Evolutionary conservation across 2,888 invertebrate genomes (phyloP), one percentile per base, ranked within the genome.

Genomic region (Catocala fraxini): DNA sequence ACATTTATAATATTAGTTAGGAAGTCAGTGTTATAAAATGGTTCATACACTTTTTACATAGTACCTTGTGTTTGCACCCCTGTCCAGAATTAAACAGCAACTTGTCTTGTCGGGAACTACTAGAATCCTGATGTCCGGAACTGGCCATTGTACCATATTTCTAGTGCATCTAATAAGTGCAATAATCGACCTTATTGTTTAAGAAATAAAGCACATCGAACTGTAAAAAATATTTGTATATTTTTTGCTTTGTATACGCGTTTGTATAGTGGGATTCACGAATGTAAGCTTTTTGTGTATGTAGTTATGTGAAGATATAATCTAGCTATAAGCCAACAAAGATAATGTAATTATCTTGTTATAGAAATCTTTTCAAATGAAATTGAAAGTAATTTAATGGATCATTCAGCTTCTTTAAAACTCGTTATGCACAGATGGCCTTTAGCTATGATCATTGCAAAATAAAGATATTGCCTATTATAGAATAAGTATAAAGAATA

Each of bases 21-120:
- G 15, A 15, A 15, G 15, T 15, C 2, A 25, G 25, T 1, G 3
- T 4, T 25, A 25, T 25, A 25, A 25, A 1, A 25, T 39, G 7
- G 1, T 6, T 2, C 7, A 39, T 7, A 35, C 15, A 41, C 4
- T 51, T 34, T 42, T 34, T 33, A 48, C 33, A 34, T 48, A 4
- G 2, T 15, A 54, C 33, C 12, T 33, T 6, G 13, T 11, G 87
- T 85, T 6, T n/a, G 51, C 12, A 84, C 79, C 82, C 76, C 91
- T 88, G 87, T 33, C 57, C 60, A 73, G 80, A 84, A 79, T 81
- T 76, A 84, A 86, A 82, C 61, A 81, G 83, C 82, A 86, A 86
- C 87, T 84, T 84, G 87, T 87, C 89, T 82, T 75, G 83, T 77
- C 82, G 81, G 86, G 87, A 87, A 87, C 86, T 83, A 76, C 84